Percentiles rank a stretch among this genome's conserved stretches.
phyloP scores from a whole-genome alignment of 1,140 invertebrate species.

The Steinernema feltiae region DNA sequence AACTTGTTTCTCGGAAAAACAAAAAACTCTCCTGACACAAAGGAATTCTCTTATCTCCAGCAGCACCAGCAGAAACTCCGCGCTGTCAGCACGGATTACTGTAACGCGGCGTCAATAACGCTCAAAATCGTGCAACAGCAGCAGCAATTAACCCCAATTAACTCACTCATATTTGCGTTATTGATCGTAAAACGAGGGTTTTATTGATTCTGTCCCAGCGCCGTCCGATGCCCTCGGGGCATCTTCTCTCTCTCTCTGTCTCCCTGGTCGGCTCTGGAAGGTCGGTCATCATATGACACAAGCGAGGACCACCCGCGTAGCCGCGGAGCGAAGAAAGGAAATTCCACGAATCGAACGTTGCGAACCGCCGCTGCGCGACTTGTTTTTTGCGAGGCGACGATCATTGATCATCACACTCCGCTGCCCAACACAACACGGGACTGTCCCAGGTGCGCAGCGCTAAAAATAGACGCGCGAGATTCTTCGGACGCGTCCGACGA shows the following conservation, averaged over 20 bases:
- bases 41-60: not conserved
- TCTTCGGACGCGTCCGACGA: not conserved
- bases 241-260: no score
- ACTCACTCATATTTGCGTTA: not conserved
- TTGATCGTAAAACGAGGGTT: not conserved
- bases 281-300: not conserved
- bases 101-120: not conserved
- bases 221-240: not conserved
- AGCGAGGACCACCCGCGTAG: not conserved
- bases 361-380: not conserved
- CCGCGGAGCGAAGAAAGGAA: no score
- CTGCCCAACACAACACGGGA: not conserved
- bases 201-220: not conserved
- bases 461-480: not conserved
- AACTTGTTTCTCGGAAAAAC: conserved; percentile 3
- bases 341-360: not conserved
- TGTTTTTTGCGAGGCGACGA: not conserved
- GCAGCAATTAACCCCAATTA: not conserved
- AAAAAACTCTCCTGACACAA: not conserved
- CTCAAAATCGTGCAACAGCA: not conserved
- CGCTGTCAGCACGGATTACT: not conserved
- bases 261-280: no score
- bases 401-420: not conserved
- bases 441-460: not conserved
- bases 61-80: not conserved